These are phyloP conservation scores for Sphyrna mokarran DNA, from an alignment of 2,113 vertebrate genomes.

Conservation along the genomic window DNA sequence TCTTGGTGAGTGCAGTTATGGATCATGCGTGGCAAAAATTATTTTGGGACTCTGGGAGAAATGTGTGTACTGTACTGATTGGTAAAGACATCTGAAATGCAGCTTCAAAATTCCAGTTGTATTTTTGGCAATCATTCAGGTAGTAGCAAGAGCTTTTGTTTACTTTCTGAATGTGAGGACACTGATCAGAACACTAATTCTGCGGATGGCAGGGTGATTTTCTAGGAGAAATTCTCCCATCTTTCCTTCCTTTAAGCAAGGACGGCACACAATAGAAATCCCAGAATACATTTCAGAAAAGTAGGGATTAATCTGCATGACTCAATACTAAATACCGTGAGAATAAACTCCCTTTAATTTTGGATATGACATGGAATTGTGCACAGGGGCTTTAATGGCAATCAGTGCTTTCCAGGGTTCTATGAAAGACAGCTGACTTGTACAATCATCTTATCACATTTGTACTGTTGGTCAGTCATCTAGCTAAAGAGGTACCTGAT, in stretches of 20 bases:
- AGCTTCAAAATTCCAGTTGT: neutral
- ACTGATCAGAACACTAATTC: neutral
- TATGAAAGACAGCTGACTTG: neutral
- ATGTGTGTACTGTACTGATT: neutral
- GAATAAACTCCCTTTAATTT: neutral
- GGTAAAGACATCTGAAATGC: neutral
- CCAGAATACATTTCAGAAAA: neutral
- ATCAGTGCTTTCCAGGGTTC: neutral
- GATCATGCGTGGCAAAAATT: neutral
- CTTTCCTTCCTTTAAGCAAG: neutral
- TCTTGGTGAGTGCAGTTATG: neutral
- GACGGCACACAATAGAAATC: neutral
- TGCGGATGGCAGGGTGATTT: neutral
- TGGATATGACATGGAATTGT: neutral
- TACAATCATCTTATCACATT: neutral
- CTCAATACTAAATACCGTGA: neutral
- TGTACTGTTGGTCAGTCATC: neutral
- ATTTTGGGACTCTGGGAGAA: neutral
- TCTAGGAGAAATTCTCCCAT: neutral
- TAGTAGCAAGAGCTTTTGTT: neutral
- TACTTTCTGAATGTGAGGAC: neutral
- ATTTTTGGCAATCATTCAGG: neutral
- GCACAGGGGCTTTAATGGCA: neutral
- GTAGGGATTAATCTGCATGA: neutral
- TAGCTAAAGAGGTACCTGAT: neutral